Conservation (phyloP, 2,888 invertebrate genomes). For the Cerastis leucographa region DNA sequence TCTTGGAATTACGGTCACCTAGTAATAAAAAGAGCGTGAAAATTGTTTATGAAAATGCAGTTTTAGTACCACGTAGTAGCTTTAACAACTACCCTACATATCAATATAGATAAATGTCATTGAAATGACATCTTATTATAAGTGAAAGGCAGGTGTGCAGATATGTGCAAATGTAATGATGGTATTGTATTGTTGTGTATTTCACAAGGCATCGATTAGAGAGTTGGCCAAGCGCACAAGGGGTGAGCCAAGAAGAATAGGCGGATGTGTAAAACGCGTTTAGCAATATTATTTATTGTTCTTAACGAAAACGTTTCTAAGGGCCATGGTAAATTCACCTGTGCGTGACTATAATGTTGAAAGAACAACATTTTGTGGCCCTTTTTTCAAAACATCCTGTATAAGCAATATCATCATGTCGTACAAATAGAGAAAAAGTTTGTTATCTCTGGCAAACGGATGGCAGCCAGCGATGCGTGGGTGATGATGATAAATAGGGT, state of each 20-base stretch:
- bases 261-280: conserved; percentile 65
- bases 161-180: conserved; percentile 36
- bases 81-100: background rate
- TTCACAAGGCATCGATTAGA: conserved; percentile 65
- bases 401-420: conserved; percentile 6
- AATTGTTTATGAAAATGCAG: background rate
- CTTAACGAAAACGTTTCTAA: conserved; percentile 45
- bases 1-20: conserved; percentile 20
- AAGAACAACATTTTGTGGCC: conserved; percentile 6
- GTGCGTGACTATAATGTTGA: conserved; percentile 39
- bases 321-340: conserved; percentile 34
- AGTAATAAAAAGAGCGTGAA: conserved; percentile 27
- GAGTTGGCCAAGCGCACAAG: conserved; percentile 59
- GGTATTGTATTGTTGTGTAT: conserved; percentile 53
- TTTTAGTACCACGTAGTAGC: background rate
- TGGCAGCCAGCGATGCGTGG: conserved; percentile 47
- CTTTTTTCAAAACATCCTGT: conserved; percentile 43
- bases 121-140: conserved; percentile 2
- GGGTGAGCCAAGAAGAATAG: conserved; percentile 66
- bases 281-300: conserved; percentile 65
- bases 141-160: conserved; percentile 52
- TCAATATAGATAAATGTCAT: conserved; percentile 26
- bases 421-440: conserved; percentile 41
- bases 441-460: conserved; percentile 62
- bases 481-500: conserved; percentile 39